Evolutionary conservation across 2,888 invertebrate species (phyloP), one percentile per base, ranked within the genome.

Genomic region (Phasia obesa): DNA sequence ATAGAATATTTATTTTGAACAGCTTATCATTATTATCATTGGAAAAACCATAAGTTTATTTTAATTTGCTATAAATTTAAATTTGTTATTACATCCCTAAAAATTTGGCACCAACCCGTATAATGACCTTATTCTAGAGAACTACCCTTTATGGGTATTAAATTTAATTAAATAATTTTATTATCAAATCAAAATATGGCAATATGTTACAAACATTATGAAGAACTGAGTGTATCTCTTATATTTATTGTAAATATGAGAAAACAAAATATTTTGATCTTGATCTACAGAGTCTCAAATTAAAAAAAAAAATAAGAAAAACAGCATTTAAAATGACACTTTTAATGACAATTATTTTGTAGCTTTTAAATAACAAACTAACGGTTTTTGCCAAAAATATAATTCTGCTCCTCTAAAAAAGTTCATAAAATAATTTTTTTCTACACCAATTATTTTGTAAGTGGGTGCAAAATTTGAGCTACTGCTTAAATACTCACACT

Each of bases 381-480:
- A 80, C 79, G 79, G 79, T 80, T 71, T 31, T 25, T 47, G 55
- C 47, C 55, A n/a, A 19, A 44, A 64, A 60, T n/a, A 31, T 69
- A 57, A 76, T 65, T 79, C 27, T 35, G 42, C 57, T 38, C 25
- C 25, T 35, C 17, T 57, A 23, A 23, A 11, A 55, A 65, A 67
- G 25, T 9, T 23, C 17, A n/a, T 2, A 42, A 51, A 25, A 42
- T 15, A 0, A 38, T 42, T 23, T 59, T 51, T 75, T 79, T 42
- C 53, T 42, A 19, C 31, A 71, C 27, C 49, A 57, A 23, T 35
- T 60, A 44, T 79, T 73, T 67, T 83, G 47, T 79, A 75, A 76
- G 83, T 83, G 83, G 83, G 83, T 83, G 83, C 60, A 79, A 79
- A 74, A 83, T 49, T 60, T 67, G 44, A 67, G 83, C 79, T 83